These are phyloP conservation scores for Monochamus saltuarius DNA, from an alignment of 1,140 invertebrate species.

Conservation along the genomic window DNA sequence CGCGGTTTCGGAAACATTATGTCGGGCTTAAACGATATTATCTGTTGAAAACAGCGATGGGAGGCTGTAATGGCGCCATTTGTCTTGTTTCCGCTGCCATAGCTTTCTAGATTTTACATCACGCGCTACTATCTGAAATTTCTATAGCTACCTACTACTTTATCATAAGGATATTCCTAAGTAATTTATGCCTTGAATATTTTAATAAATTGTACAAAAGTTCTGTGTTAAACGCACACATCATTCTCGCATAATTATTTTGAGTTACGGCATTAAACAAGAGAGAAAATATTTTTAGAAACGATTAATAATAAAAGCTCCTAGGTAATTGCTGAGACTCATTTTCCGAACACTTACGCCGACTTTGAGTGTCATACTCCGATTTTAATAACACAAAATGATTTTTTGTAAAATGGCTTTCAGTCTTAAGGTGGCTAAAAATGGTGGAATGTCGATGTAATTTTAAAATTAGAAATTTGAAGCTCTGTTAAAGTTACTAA, in stretches of 20 bases:
- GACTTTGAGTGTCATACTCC: no score
- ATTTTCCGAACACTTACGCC: no score
- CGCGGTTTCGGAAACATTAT: not conserved
- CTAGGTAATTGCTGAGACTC: no score
- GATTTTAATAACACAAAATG: no score
- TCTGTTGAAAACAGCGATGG: not conserved
- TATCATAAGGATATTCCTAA: constrained; percentile 18
- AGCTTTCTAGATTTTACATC: constrained; percentile 13
- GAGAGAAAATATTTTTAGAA: no score
- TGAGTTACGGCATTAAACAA: no score
- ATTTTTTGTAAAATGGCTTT: no score
- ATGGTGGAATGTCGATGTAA: no score
- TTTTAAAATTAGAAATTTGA: no score
- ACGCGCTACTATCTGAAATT: constrained; percentile 18
- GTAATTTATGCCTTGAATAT: constrained; percentile 16
- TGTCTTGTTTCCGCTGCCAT: constrained; percentile 18
- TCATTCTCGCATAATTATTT: constrained; percentile 3
- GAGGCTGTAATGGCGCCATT: constrained; percentile 13
- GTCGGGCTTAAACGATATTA: constrained; percentile 12
- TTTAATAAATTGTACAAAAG: constrained; percentile 1
- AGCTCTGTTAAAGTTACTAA: no score
- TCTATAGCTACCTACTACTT: constrained; percentile 12
- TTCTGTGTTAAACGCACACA: not conserved
- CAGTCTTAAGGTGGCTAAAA: no score
- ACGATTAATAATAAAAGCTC: no score